A percentile compares a stretch with the other conserved stretches of the same genome.
phyloP scores from a whole-genome alignment of 2,797 vertebrate species.

The Linurgus olivaceus region DNA sequence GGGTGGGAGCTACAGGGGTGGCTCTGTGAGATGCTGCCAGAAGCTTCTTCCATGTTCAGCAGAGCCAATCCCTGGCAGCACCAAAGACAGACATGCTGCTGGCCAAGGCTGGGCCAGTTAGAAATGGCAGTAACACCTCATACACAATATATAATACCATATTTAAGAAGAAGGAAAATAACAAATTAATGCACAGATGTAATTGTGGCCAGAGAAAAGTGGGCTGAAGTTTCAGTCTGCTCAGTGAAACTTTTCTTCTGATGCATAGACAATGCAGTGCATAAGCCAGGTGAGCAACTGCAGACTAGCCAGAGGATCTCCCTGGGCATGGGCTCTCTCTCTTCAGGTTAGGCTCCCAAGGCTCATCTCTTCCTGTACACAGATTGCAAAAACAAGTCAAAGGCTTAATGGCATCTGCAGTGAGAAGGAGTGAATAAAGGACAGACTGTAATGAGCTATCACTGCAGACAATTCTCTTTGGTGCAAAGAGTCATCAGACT shows the following conservation, averaged over 20 bases:
- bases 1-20: not conserved
- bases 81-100: not conserved
- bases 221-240: not conserved
- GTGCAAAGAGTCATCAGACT: not conserved
- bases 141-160: not conserved
- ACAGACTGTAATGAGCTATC: not conserved
- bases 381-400: not conserved
- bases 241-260: not conserved
- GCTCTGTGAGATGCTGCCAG: not conserved
- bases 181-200: not conserved
- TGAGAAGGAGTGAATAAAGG: not conserved
- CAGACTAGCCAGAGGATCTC: not conserved
- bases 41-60: not conserved
- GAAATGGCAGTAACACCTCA: not conserved
- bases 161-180: not conserved
- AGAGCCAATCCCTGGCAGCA: not conserved
- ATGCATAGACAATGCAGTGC: not conserved
- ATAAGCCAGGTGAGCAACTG: not conserved
- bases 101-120: not conserved
- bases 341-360: not conserved
- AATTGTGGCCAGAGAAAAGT: not conserved
- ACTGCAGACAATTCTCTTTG: not conserved
- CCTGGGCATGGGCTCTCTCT: not conserved
- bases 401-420: not conserved
- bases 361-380: not conserved